A percentile compares a stretch with the other conserved stretches of the same genome.
Evolutionary conservation across 2,888 invertebrate species (phyloP).

Genomic region (Leptinotarsa juncta): DNA sequence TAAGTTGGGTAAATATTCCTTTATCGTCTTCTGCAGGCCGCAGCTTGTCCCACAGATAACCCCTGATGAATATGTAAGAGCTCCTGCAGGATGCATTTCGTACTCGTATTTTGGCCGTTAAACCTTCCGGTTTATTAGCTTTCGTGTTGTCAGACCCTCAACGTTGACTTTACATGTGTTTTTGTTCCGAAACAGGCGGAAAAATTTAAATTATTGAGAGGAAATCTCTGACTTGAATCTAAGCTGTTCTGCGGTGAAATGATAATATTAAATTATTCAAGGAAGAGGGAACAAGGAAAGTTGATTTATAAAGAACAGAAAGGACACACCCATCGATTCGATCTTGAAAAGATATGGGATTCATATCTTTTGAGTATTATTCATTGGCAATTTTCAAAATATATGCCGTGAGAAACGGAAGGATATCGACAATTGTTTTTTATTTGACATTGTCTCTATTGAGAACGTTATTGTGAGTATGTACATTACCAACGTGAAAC

Average conservation of each 20-base stretch:
- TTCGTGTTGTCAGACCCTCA: slow-evolving; percentile 40
- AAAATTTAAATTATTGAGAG: neutral
- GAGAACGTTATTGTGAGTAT: too few relatives aligned
- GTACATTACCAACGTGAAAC: too few relatives aligned
- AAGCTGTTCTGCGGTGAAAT: neutral
- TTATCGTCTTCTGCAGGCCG: slow-evolving; percentile 63
- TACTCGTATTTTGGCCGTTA: slow-evolving; percentile 56
- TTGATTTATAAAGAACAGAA: too few relatives aligned
- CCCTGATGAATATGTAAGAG: slow-evolving; percentile 65
- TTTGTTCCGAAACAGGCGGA: neutral
- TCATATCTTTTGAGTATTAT: too few relatives aligned
- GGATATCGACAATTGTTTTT: too few relatives aligned
- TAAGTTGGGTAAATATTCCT: slow-evolving; percentile 66
- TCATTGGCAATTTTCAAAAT: too few relatives aligned
- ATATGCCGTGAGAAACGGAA: too few relatives aligned
- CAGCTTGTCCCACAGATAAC: slow-evolving; percentile 64
- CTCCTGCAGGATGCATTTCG: slow-evolving; percentile 52
- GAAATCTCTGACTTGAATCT: neutral
- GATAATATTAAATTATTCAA: too few relatives aligned
- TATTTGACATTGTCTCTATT: too few relatives aligned
- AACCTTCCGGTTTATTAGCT: slow-evolving; percentile 56
- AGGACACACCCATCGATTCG: too few relatives aligned
- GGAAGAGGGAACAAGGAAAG: too few relatives aligned
- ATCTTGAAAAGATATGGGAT: too few relatives aligned
- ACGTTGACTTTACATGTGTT: neutral